These are phyloP conservation scores for Lophius piscatorius DNA, from an alignment of 2,113 vertebrate species.

Conservation along the genomic window DNA sequence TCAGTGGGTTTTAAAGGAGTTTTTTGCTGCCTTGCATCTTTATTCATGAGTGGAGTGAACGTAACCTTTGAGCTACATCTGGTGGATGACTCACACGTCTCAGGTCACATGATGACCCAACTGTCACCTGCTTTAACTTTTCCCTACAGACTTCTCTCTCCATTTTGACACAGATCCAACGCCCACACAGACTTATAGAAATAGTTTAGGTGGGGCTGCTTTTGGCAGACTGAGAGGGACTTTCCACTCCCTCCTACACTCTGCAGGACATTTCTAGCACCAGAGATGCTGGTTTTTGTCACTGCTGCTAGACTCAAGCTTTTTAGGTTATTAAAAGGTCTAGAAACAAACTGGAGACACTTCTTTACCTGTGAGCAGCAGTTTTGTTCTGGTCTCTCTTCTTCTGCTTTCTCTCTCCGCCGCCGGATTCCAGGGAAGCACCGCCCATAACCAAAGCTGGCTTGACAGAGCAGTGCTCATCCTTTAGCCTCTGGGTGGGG, in stretches of 20 bases:
- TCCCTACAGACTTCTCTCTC: neutral
- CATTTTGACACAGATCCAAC: neutral
- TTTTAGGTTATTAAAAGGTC: neutral
- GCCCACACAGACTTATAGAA: slow-evolving; percentile 29
- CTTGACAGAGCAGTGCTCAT: slow-evolving; percentile 75
- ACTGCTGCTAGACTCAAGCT: neutral
- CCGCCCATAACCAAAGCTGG: slow-evolving; percentile 65
- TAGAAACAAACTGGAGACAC: neutral
- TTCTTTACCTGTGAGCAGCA: slow-evolving; percentile 85
- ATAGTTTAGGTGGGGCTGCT: slow-evolving; percentile 56
- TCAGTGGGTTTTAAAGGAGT: neutral
- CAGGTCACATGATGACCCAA: neutral
- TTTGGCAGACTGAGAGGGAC: slow-evolving; percentile 62
- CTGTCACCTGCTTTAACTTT: neutral
- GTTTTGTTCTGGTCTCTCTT: slow-evolving; percentile 95
- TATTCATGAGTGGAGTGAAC: slow-evolving; percentile 2
- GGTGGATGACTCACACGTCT: slow-evolving; percentile 6
- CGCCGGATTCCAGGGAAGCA: slow-evolving; percentile 47
- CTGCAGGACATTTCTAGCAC: slow-evolving; percentile 40
- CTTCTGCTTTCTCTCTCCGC: slow-evolving; percentile 89
- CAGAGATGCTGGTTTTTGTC: slow-evolving; percentile 8
- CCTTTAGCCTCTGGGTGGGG: slow-evolving; percentile 77
- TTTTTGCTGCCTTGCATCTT: slow-evolving; percentile 50
- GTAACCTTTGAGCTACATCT: slow-evolving; percentile 22
- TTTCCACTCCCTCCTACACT: slow-evolving; percentile 56